Evolutionary conservation across 35 echinoderm and acorn worm genomes (phyloP).

Genomic region (Diadema setosum): DNA sequence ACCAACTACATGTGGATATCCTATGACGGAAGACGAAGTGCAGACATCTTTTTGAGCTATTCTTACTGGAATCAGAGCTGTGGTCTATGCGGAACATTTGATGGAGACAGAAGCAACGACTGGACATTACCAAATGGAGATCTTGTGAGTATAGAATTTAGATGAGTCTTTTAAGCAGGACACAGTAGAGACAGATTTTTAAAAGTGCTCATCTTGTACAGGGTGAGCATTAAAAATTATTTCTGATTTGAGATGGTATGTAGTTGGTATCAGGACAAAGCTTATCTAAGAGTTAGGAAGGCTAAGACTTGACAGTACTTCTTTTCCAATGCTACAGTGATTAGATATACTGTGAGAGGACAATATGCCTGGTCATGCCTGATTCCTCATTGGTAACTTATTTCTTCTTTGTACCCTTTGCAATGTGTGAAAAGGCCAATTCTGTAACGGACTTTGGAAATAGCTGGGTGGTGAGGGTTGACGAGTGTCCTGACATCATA

Average conservation of each 20-base stretch:
- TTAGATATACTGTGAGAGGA: too few species aligned
- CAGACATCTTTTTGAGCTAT: not conserved
- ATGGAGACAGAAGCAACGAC: constrained; percentile 52
- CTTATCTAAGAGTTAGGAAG: too few species aligned
- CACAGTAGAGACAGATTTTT: not conserved
- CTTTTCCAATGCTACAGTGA: too few species aligned
- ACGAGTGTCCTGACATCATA: constrained; percentile 25
- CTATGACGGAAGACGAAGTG: not conserved
- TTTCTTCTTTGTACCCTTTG: too few species aligned
- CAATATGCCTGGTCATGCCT: too few species aligned
- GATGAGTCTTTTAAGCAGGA: not conserved
- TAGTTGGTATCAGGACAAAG: too few species aligned
- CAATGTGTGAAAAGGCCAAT: too few species aligned
- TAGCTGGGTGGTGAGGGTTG: constrained; percentile 41
- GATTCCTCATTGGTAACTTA: too few species aligned
- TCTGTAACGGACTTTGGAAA: constrained; percentile 32
- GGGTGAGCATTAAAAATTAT: not conserved
- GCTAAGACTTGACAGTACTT: too few species aligned
- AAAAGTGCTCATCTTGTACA: not conserved
- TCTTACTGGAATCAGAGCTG: constrained; percentile 47
- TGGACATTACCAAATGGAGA: constrained; percentile 37
- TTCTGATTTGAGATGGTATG: not conserved
- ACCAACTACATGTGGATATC: not conserved
- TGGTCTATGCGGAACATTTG: constrained; percentile 85
- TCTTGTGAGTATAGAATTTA: constrained; percentile 34